Evolutionary conservation across 1,140 invertebrate species (phyloP), one percentile per base, ranked within the genome.

Genomic region (Achatina immaculata): DNA sequence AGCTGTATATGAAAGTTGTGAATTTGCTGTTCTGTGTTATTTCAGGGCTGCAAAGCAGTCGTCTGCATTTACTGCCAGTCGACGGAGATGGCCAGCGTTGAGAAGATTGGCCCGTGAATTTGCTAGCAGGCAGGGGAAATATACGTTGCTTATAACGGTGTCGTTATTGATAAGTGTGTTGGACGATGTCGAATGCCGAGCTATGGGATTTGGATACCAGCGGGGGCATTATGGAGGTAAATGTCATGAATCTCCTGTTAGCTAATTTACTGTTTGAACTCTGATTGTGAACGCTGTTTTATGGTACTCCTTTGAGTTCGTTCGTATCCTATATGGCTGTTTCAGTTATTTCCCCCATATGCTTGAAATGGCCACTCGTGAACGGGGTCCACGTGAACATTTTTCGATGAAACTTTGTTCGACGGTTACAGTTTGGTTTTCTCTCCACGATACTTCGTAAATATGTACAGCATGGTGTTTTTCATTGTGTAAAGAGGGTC

Each of bases 151-250:
- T 62, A 14, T 58, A 14, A 7, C 28, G 4, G n/a, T 34, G 58
- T 4, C 58, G 21, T 62, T n/a, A n/a, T n/a, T n/a, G 31, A 34
- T 21, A 31, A 28, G 11, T 31, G 48, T 11, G 0, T 51, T 51
- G 2, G 28, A 96, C 92, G 96, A 86, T 82, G 51, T 89, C 89
- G 88, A 83, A 87, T 77, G 84, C 89, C 51, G 86, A 88, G 28
- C 87, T 91, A 80, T 94, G 94, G 88, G 94, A 94, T 90, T 90
- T 94, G 77, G 93, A 93, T 85, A 93, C 92, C 45, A 93, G 93
- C 81, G 94, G 94, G 83, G 94, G 94, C 80, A 90, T 94, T 36
- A 95, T 95, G 94, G 93, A 94, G 85, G 94, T 94, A 92, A 93
- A 92, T 92, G 80, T 62, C 73, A 82, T 82, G 74, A 74, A 75